Conservation (phyloP, 2,113 vertebrate species). For the Numenius arquata region DNA sequence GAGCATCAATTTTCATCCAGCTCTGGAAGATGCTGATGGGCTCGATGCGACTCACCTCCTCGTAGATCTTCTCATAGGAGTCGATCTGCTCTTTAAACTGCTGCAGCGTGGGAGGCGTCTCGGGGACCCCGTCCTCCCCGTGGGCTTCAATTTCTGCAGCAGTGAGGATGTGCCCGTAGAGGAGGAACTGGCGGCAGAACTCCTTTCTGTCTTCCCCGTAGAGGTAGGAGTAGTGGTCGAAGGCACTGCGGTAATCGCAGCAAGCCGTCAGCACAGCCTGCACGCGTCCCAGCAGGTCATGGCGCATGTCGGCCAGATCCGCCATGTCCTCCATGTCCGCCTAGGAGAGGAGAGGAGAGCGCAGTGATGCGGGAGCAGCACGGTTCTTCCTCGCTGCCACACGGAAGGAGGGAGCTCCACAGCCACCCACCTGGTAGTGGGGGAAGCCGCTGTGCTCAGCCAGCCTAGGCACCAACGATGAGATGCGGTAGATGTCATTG, state of each 20-base stretch:
- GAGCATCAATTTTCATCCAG: conserved; percentile 87
- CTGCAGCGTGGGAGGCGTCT: conserved; percentile 77
- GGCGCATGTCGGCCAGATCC: conserved; percentile 71
- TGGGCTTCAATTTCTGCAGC: conserved; percentile 75
- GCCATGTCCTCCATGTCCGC: conserved; percentile 84
- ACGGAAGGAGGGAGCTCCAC: fast-evolving
- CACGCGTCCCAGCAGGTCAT: conserved; percentile 73
- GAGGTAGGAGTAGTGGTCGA: conserved; percentile 82
- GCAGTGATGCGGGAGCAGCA: fast-evolving
- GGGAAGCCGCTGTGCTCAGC: conserved; percentile 60
- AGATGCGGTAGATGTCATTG: conserved; percentile 78
- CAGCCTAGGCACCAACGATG: conserved; percentile 84
- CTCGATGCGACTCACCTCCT: conserved; percentile 80
- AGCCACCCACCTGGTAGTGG: conserved; percentile 85
- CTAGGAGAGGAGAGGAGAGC: conserved; percentile 44
- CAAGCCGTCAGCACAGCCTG: conserved; percentile 59
- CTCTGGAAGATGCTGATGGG: conserved; percentile 75
- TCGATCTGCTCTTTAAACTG: conserved; percentile 84
- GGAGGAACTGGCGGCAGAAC: conserved; percentile 83
- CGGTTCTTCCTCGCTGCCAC: not conserved
- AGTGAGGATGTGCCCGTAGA: conserved; percentile 73
- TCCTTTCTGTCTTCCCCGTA: conserved; percentile 84
- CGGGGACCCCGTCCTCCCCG: conserved; percentile 63
- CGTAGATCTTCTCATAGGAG: conserved; percentile 84
- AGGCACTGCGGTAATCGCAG: conserved; percentile 63